Evolutionary conservation across 2,888 invertebrate genomes (phyloP), one percentile per base, ranked within the genome.

Genomic region (Temnothorax rugatulus): DNA sequence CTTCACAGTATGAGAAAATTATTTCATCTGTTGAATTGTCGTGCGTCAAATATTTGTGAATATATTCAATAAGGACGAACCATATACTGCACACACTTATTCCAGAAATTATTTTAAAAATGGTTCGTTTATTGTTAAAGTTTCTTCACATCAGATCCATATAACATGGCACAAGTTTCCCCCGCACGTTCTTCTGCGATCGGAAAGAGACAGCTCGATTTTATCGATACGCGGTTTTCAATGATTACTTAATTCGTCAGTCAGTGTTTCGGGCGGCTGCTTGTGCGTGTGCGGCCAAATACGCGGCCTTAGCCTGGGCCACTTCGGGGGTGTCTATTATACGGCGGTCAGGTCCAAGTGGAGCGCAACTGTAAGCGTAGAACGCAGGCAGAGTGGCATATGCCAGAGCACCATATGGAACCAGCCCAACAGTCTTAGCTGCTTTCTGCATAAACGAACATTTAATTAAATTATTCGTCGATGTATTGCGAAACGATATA

Each of bases 291-390:
- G 92, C 93, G 34, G 92, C 93, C 15, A 93, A 90, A 86, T 94
- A 94, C 29, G 91, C 93, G 38, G 91, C 93, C 79, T 94, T 94
- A 81, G 94, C 94, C 38, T 92, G 90, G 25, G 93, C 93, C 4
- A 95, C 94, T 88, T 94, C 94, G 29, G 93, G 94, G 13, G 94
- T 94, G 87, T 95, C 95, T 54, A 93, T 87, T 59, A 93, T 93
- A 77, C 92, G 91, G 21, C 93, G 93, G 73, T 93, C 93, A 52
- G 89, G 84, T 47, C 90, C 93, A 50, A 94, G 88, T 29, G 93
- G 93, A 4, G 93, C 93, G 84, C 93, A 93, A 57, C 92, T 93
- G 68, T 93, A n/a, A 76, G 91, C 88, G 71, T n/a, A 92, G 76
- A 90, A 79, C 29, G 92, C 91, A 34, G 68, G 68, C 8, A 90